Conservation (phyloP, 2,113 vertebrate species). For the Xenopus laevis region DNA sequence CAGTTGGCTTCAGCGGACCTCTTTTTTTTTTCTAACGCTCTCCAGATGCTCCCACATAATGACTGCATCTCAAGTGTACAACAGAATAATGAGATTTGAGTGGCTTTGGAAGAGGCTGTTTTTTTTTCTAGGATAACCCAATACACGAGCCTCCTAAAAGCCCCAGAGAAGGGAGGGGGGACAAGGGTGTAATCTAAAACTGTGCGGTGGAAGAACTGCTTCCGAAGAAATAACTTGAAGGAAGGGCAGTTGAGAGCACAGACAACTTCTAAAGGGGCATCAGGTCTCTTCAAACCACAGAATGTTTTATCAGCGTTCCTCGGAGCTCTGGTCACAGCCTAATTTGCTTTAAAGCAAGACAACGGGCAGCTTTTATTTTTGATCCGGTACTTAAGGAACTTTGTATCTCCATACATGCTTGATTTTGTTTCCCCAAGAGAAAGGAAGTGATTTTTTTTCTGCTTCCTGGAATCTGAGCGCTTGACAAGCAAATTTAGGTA, state of each 20-base stretch:
- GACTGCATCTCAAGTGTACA: conserved; percentile 57
- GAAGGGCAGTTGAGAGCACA: conserved; percentile 7
- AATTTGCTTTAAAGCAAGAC: conserved; percentile 31
- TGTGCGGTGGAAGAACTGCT: conserved; percentile 41
- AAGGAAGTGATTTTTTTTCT: conserved; percentile 18
- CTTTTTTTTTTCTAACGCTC: conserved; percentile 54
- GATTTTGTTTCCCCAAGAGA: conserved; percentile 42
- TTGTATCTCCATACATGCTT: conserved; percentile 12
- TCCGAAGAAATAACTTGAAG: conserved; percentile 43
- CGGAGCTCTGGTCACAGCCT: neutral
- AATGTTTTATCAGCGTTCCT: neutral
- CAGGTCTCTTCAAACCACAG: conserved; percentile 21
- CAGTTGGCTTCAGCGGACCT: conserved; percentile 57
- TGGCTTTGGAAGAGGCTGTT: conserved; percentile 54
- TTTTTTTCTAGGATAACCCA: conserved; percentile 44
- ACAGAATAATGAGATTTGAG: conserved; percentile 55
- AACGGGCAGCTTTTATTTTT: conserved; percentile 35
- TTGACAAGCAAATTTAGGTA: conserved; percentile 40
- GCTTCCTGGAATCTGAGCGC: conserved; percentile 46
- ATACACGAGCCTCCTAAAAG: conserved; percentile 37
- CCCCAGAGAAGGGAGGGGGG: conserved; percentile 6
- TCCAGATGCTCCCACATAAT: conserved; percentile 66
- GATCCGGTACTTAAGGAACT: neutral
- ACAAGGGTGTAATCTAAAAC: conserved; percentile 51
- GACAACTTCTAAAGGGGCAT: conserved; percentile 28